phyloP scores from a whole-genome alignment of 2,797 vertebrate genomes.

The Okamejei kenojei region DNA sequence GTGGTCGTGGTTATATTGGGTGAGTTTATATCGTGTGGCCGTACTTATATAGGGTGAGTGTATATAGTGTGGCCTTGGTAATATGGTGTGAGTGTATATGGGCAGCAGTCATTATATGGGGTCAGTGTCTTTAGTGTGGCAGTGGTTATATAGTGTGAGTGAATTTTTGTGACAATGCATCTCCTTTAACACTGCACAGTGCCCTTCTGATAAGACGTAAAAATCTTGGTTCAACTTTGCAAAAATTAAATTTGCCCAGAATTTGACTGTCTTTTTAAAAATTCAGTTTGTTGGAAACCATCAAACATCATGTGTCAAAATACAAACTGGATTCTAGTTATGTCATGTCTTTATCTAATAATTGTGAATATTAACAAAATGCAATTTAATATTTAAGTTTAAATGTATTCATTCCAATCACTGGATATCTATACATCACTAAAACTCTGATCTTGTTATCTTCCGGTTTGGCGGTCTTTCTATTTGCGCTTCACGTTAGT shows the following conservation, averaged over 20 bases:
- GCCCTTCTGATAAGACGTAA: not conserved
- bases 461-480: too few species aligned
- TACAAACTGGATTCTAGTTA: not conserved
- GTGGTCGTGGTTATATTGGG: too few species aligned
- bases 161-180: conserved; percentile 6
- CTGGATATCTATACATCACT: too few species aligned
- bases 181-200: not conserved
- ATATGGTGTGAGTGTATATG: too few species aligned
- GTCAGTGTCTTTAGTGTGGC: too few species aligned
- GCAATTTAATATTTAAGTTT: not conserved
- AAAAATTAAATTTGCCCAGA: conserved; percentile 11
- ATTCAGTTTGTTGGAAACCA: not conserved
- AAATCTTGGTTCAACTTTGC: not conserved
- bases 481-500: too few species aligned
- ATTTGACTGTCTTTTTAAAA: conserved; percentile 12
- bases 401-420: not conserved
- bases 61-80: too few species aligned
- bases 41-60: too few species aligned
- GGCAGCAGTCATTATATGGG: too few species aligned
- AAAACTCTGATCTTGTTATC: too few species aligned
- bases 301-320: not conserved
- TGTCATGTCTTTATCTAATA: not conserved
- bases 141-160: not conserved
- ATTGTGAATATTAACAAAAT: not conserved
- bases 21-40: too few species aligned